A percentile compares a stretch with the other conserved stretches of the same genome.
Conservation (phyloP, 2,797 vertebrate species). For the Lepidocolaptes lacrymiger region DNA sequence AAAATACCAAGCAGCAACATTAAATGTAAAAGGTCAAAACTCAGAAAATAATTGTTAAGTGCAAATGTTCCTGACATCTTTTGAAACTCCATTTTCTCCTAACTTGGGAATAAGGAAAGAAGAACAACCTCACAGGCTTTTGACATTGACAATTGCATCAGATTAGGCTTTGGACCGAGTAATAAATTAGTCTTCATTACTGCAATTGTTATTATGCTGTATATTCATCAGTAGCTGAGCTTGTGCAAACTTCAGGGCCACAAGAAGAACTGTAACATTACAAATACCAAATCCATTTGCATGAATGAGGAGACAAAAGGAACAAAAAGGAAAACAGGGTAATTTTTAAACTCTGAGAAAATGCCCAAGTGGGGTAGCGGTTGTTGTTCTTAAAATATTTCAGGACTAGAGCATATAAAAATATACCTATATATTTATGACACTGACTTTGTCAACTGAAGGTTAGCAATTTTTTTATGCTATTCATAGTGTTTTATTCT, state of each 20-base stretch:
- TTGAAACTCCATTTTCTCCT: neutral
- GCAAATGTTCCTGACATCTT: neutral
- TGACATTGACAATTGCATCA: neutral
- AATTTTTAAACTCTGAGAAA: neutral
- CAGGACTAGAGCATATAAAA: neutral
- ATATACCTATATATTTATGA: neutral
- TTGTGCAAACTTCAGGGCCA: neutral
- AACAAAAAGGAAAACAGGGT: neutral
- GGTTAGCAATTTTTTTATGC: neutral
- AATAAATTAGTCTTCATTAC: neutral
- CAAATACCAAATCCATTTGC: neutral
- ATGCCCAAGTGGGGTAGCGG: neutral
- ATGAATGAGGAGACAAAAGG: neutral
- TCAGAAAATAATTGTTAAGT: neutral
- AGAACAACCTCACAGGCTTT: neutral
- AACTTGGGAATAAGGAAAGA: neutral
- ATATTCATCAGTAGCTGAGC: neutral
- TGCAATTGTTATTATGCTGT: neutral
- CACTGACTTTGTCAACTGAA: neutral
- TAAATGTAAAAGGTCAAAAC: neutral
- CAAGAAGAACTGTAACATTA: neutral
- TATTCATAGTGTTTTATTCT: neutral
- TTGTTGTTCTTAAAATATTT: neutral
- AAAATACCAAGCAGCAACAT: slow-evolving; percentile 4
- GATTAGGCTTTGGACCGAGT: neutral